Evolutionary conservation across 1,140 invertebrate genomes (phyloP).

Genomic region (Manduca sexta): DNA sequence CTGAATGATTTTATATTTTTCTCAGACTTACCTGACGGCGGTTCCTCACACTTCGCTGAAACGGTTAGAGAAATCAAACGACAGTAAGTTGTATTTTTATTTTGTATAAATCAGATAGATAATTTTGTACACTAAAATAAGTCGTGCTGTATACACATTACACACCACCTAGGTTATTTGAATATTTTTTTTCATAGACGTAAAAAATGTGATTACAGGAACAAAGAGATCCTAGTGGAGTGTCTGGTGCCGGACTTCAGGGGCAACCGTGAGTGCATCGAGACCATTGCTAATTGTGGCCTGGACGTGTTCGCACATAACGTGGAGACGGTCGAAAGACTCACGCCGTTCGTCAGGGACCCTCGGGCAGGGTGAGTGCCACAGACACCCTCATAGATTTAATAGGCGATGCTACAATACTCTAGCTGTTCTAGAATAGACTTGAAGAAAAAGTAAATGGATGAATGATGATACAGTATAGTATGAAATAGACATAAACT

Average conservation of each 20-base stretch:
- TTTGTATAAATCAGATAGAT: no score
- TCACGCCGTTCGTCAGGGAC: slow-evolving; percentile 94
- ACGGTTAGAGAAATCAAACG: slow-evolving; percentile 88
- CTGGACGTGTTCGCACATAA: slow-evolving; percentile 98
- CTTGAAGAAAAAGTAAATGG: no score
- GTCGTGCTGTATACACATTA: no score
- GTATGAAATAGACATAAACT: no score
- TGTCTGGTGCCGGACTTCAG: slow-evolving; percentile 97
- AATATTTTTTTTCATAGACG: no score
- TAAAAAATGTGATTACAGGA: no score
- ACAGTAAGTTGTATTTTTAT: slow-evolving; percentile 69
- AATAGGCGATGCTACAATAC: no score
- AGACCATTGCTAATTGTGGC: slow-evolving; percentile 85
- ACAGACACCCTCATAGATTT: no score
- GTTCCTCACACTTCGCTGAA: slow-evolving; percentile 91
- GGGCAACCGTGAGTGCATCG: slow-evolving; percentile 85
- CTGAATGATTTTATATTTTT: slow-evolving; percentile 22
- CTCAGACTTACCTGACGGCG: slow-evolving; percentile 91
- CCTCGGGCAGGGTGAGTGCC: slow-evolving; percentile 80
- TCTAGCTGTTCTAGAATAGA: no score
- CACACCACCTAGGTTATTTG: no score
- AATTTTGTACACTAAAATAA: no score
- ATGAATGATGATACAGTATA: no score
- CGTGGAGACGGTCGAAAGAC: slow-evolving; percentile 93
- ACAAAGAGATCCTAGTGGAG: slow-evolving; percentile 93